phyloP scores from a whole-genome alignment of 2,113 vertebrate species.

The Mohoua ochrocephala region DNA sequence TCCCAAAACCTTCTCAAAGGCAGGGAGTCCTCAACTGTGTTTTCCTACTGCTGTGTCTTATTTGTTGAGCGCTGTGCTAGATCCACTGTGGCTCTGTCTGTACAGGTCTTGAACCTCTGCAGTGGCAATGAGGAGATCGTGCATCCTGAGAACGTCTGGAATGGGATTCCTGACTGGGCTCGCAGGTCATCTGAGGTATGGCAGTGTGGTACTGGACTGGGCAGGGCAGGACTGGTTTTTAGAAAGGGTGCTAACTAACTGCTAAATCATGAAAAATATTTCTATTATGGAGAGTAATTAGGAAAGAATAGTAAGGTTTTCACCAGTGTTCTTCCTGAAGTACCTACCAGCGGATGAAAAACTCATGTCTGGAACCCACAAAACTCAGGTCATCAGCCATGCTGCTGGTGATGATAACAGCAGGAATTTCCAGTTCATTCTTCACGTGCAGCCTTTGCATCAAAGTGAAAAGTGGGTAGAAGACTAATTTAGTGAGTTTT shows the following conservation, averaged over 20 bases:
- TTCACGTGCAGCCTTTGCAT: neutral
- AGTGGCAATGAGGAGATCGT: constrained; percentile 67
- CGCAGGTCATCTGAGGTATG: constrained; percentile 48
- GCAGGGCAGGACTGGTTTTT: neutral
- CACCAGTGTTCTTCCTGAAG: neutral
- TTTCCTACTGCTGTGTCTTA: neutral
- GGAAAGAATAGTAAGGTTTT: neutral
- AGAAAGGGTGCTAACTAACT: neutral
- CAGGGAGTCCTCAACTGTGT: neutral
- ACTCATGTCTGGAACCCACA: neutral
- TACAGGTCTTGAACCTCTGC: constrained; percentile 70
- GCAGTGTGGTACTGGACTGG: neutral
- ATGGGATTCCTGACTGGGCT: constrained; percentile 44
- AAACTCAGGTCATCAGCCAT: neutral
- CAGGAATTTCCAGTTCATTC: neutral
- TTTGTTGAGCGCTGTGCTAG: neutral
- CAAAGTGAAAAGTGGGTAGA: neutral
- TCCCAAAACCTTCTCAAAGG: neutral
- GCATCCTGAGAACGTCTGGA: constrained; percentile 72
- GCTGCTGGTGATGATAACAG: neutral
- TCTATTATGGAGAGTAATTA: neutral
- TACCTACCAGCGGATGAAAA: neutral
- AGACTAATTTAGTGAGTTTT: neutral
- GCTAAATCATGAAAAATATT: neutral
- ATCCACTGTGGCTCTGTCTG: neutral